Evolutionary conservation across 1,140 invertebrate genomes (phyloP).

Genomic region (Condylostylus longicornis): DNA sequence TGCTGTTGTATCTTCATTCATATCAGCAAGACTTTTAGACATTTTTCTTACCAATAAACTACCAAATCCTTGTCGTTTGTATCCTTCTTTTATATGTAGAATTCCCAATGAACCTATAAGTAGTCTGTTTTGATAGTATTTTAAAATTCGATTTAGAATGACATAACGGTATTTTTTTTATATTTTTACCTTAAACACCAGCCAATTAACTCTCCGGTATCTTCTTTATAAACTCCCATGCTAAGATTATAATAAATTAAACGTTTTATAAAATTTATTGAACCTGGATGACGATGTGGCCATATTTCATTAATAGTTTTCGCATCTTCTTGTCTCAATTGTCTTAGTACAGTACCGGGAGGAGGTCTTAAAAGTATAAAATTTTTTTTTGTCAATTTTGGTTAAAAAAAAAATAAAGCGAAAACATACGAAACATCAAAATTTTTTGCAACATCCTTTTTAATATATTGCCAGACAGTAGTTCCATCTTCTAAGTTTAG

Average conservation of each 20-base stretch:
- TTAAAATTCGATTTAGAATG: no score
- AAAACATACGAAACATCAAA: no score
- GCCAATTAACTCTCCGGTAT: slow-evolving; percentile 17
- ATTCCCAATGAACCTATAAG: slow-evolving; percentile 19
- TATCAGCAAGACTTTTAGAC: slow-evolving; percentile 14
- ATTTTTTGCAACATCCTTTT: no score
- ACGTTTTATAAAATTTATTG: slow-evolving; percentile 19
- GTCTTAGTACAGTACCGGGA: slow-evolving; percentile 12
- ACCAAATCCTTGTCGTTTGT: slow-evolving; percentile 22
- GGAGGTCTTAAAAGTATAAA: no score
- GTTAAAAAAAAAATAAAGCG: no score
- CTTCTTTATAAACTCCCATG: slow-evolving; percentile 16
- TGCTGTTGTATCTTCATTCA: slow-evolving; percentile 18
- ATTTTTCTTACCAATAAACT: slow-evolving; percentile 17
- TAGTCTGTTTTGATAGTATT: no score
- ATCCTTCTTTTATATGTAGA: slow-evolving; percentile 18
- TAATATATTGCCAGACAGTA: no score
- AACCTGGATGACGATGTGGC: slow-evolving; percentile 23
- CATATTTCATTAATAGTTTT: slow-evolving; percentile 14
- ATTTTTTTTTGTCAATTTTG: no score
- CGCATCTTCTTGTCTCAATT: slow-evolving; percentile 15
- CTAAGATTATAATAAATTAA: slow-evolving; percentile 20
- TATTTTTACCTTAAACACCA: slow-evolving; percentile 24
- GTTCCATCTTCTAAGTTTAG: no score
- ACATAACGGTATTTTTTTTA: no score